A percentile compares a stretch with the other conserved stretches of the same genome.
phyloP scores from a whole-genome alignment of 2,113 vertebrate species.

The Marmota flaviventris region DNA sequence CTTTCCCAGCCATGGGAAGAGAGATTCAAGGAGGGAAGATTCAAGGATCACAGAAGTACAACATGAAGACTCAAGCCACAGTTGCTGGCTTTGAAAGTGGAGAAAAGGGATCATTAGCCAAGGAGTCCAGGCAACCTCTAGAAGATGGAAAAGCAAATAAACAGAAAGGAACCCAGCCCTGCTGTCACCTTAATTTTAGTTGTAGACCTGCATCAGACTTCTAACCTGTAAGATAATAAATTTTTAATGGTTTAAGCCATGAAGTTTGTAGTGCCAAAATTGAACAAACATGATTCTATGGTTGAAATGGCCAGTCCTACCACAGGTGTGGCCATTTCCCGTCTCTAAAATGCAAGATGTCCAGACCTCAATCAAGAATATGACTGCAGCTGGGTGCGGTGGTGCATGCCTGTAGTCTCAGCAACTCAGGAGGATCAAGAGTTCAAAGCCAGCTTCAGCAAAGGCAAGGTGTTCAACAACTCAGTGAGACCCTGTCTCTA shows the following conservation, averaged over 20 bases:
- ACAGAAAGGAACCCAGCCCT: neutral
- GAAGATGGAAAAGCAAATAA: neutral
- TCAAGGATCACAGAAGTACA: neutral
- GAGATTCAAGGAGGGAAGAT: neutral
- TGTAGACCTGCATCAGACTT: neutral
- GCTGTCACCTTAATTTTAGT: neutral
- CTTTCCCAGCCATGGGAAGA: neutral
- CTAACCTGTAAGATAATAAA: neutral
- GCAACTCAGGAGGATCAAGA: no score
- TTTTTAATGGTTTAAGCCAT: neutral
- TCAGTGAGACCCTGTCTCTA: no score
- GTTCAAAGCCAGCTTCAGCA: no score
- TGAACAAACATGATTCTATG: neutral
- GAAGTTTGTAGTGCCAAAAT: neutral
- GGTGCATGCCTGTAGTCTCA: no score
- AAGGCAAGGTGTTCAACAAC: no score
- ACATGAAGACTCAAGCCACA: neutral
- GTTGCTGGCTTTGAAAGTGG: neutral
- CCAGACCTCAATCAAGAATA: neutral
- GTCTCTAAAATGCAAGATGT: neutral
- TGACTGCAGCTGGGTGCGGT: neutral
- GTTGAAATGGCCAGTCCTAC: neutral
- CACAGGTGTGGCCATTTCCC: neutral
- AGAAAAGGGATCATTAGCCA: neutral
- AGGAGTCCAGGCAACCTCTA: neutral